Evolutionary conservation across 1,140 invertebrate genomes (phyloP), one percentile per base, ranked within the genome.

Genomic region (Lepidurus couesii): DNA sequence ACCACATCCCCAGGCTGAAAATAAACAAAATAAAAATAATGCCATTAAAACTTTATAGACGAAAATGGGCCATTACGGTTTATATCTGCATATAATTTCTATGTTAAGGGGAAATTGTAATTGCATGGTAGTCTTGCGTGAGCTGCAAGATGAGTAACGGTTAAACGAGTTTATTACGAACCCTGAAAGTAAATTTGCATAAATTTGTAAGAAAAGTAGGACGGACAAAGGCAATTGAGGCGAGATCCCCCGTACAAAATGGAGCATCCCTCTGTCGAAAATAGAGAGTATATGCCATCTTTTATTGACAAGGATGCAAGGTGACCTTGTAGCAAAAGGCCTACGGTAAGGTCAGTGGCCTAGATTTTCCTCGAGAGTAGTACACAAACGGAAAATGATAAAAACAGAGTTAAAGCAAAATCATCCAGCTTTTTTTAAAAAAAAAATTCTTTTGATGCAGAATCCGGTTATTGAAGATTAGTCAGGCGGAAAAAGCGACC

Each of bases 1-100:
- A 76, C 92, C 89, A 85, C 95, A 97, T 75, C 83, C 77, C 11
- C 24, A 43, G n/a, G 75, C 79, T 77, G 73, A 1, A 80, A 79
- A 7, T 42, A n/a, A 75, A 44, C 24, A 24, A 24, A 24, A 24
- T 24, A 24, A 79, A 65, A 24, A 16, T 42, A 13, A 0, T 16
- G 16, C 2, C 1, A 73, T 42, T 65, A 77, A 13, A 44, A 77
- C 42, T 24, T 34, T 45, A 5, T 5, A n/a, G 0, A 76, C 26
- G 44, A 6, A 76, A 16, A 43, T 11, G 26, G 44, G 13, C 75
- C 10, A 8, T 44, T 9, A 44, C 2, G 7, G 13, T 76, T 44
- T 16, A 73, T n/a, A 73, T n/a, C 53, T 3, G n/a, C 45, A 10
- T 43, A 7, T 44, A 44, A 13, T 76, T 42, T 16, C 6, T 16